Evolutionary conservation across 2,888 invertebrate genomes (phyloP).

Genomic region (Mesorhabditis spiculigera): DNA sequence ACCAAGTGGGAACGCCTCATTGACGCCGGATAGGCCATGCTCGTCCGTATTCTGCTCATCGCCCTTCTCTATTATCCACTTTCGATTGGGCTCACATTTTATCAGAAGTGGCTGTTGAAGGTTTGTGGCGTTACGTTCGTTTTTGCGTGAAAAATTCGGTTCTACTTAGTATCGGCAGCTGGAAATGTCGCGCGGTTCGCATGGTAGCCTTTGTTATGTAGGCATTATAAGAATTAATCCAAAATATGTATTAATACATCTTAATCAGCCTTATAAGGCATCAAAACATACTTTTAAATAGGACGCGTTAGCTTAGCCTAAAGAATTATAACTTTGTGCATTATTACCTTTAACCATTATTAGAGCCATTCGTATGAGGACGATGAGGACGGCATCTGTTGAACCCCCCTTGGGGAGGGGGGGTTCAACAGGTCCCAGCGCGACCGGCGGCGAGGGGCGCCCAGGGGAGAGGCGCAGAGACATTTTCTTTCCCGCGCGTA

Average conservation of each 20-base stretch:
- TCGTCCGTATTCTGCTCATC: slow-evolving; percentile 60
- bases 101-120: slow-evolving; percentile 86
- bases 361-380: no score
- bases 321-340: no score
- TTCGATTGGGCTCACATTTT: slow-evolving; percentile 92
- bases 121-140: slow-evolving; percentile 62
- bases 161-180: background rate
- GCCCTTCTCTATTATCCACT: slow-evolving; percentile 82
- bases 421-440: no score
- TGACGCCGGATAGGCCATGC: slow-evolving; percentile 15
- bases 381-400: no score
- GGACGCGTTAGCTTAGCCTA: background rate
- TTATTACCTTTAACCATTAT: no score
- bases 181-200: background rate
- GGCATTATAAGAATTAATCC: background rate
- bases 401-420: no score
- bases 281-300: background rate
- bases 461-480: no score
- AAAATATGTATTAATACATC: background rate
- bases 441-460: no score
- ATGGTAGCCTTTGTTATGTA: no score
- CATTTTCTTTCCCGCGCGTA: no score
- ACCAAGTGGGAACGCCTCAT: no score
- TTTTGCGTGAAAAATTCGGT: background rate
- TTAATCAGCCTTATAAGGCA: background rate